Evolutionary conservation across 2,888 invertebrate species (phyloP).

Genomic region (Uropetala carovei): DNA sequence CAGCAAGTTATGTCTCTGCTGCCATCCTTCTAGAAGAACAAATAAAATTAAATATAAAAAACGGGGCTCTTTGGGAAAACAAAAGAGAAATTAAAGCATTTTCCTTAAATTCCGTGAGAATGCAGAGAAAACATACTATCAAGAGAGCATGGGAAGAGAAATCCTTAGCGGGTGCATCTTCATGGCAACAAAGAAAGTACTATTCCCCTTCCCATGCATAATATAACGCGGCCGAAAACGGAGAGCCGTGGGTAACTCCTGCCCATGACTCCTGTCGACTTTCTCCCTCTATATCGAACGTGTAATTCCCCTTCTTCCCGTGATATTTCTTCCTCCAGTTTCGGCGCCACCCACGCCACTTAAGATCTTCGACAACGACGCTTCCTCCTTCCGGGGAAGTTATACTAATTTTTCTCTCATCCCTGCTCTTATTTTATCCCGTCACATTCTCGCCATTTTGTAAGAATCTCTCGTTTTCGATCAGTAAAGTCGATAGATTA

Average conservation of each 20-base stretch:
- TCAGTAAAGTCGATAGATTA: too few relatives aligned
- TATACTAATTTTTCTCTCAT: too few relatives aligned
- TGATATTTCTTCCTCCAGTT: background rate
- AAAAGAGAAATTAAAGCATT: background rate
- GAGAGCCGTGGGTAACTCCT: background rate
- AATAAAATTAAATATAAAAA: background rate
- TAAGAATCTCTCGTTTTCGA: too few relatives aligned
- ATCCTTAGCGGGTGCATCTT: background rate
- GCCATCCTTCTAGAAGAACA: background rate
- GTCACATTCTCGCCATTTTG: too few relatives aligned
- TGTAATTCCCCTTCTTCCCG: background rate
- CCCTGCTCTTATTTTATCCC: too few relatives aligned
- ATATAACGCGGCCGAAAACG: background rate
- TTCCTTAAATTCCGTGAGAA: background rate
- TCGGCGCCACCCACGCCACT: too few relatives aligned
- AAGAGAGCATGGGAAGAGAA: constrained; percentile 24
- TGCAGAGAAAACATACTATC: background rate
- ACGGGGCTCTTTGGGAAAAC: background rate
- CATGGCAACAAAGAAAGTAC: background rate
- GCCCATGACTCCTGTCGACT: background rate
- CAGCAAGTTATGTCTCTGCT: too few relatives aligned
- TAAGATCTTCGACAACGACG: too few relatives aligned
- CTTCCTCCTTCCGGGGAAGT: too few relatives aligned
- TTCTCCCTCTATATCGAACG: background rate
- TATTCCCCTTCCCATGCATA: background rate